Conservation (phyloP, 2,888 invertebrate species). For the Thera britannica region DNA sequence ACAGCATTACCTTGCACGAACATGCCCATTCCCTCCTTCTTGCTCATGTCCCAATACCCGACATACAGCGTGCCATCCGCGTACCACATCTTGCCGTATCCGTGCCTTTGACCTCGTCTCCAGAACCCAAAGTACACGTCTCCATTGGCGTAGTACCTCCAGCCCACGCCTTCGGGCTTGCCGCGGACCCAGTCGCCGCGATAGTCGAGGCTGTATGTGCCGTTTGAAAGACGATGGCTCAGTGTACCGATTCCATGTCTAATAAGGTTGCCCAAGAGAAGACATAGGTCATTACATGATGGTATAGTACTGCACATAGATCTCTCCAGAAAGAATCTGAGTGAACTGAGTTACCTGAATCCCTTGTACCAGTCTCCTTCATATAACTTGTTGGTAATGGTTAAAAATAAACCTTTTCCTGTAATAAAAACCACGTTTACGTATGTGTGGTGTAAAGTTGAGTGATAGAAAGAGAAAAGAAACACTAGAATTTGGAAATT, state of each 20-base stretch:
- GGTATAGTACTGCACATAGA: neutral
- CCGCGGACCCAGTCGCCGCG: constrained; percentile 86
- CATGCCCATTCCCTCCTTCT: constrained; percentile 82
- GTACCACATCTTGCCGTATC: constrained; percentile 87
- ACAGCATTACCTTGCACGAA: constrained; percentile 71
- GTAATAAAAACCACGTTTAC: constrained; percentile 25
- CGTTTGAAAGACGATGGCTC: constrained; percentile 66
- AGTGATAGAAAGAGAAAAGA: too few species aligned
- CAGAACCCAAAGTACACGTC: constrained; percentile 86
- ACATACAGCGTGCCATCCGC: constrained; percentile 84
- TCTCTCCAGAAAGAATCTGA: neutral
- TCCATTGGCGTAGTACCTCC: constrained; percentile 82
- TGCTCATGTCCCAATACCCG: constrained; percentile 84
- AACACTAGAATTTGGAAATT: too few species aligned
- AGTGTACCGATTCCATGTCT: constrained; percentile 86
- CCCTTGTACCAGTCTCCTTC: constrained; percentile 86
- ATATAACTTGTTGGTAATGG: constrained; percentile 80
- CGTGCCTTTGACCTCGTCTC: constrained; percentile 77
- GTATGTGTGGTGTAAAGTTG: too few species aligned
- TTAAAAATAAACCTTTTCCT: constrained; percentile 82
- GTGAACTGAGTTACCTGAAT: constrained; percentile 64
- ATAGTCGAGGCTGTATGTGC: constrained; percentile 78
- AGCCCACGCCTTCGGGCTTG: constrained; percentile 84
- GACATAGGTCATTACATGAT: neutral
- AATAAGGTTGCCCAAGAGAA: neutral